A percentile compares a stretch with the other conserved stretches of the same genome.
Conservation (phyloP, 2,113 vertebrate genomes). For the Xenotilapia flavipinnis region DNA sequence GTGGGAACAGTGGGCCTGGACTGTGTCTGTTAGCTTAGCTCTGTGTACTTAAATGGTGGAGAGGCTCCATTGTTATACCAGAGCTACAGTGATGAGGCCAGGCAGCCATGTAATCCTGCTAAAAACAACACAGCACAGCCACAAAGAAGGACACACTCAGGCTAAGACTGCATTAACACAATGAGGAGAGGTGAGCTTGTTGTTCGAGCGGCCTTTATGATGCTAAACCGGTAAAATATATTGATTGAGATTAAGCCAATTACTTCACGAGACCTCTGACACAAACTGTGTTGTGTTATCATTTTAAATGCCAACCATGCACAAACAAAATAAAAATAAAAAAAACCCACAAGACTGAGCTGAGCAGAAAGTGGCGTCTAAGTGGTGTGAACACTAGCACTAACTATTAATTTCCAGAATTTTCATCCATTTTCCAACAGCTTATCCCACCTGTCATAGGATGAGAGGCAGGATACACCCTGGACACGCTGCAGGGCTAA, state of each 20-base stretch:
- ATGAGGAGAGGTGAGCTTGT: neutral
- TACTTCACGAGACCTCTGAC: neutral
- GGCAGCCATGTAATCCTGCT: constrained; percentile 74
- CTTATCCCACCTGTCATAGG: neutral
- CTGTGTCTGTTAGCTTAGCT: constrained; percentile 44
- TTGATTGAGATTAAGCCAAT: neutral
- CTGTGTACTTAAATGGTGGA: constrained; percentile 50
- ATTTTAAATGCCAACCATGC: neutral
- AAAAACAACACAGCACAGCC: constrained; percentile 43
- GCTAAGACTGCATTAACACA: neutral
- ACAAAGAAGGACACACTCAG: constrained; percentile 1
- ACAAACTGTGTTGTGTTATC: neutral
- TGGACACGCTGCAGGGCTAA: neutral
- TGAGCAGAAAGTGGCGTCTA: neutral
- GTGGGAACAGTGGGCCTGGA: constrained; percentile 42
- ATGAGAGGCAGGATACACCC: neutral
- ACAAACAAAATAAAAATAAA: neutral
- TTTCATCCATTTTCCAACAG: neutral
- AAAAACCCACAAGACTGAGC: rapidly evolving
- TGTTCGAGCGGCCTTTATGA: neutral
- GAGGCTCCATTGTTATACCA: constrained; percentile 54
- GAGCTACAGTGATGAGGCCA: constrained; percentile 66
- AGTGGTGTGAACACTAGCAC: neutral
- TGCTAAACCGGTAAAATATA: neutral
- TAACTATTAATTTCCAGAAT: neutral